Percentiles rank a stretch among this genome's conserved stretches.
These are phyloP conservation scores for Parasteatoda lunata DNA, from an alignment of 2,888 invertebrate genomes.

Conservation along the genomic window DNA sequence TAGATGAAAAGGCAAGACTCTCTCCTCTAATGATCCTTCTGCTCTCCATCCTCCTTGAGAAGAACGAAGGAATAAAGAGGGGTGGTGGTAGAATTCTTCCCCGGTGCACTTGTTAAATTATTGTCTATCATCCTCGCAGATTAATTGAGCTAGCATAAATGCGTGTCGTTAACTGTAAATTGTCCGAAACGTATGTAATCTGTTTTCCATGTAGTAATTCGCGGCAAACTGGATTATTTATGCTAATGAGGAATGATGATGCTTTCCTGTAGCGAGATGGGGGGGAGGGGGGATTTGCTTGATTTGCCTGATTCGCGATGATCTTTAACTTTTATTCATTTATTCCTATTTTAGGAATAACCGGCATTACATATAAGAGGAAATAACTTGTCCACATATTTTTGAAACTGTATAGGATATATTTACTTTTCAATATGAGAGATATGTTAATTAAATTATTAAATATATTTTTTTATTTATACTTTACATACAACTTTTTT, in stretches of 20 bases:
- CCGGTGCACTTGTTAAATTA: slow-evolving; percentile 55
- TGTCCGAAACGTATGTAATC: slow-evolving; percentile 66
- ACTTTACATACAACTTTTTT: too few species aligned
- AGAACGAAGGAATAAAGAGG: slow-evolving; percentile 28
- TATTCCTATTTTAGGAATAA: too few species aligned
- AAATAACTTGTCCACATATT: too few species aligned
- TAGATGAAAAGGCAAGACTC: slow-evolving; percentile 58
- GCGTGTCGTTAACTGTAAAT: slow-evolving; percentile 68
- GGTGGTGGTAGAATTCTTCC: slow-evolving; percentile 33
- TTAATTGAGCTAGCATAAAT: slow-evolving; percentile 67
- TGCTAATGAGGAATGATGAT: slow-evolving; percentile 62
- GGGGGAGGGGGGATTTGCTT: slow-evolving; percentile 9
- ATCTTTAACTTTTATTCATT: background rate
- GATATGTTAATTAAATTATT: too few species aligned
- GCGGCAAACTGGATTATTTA: slow-evolving; percentile 67
- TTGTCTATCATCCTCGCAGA: slow-evolving; percentile 61
- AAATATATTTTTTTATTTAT: too few species aligned
- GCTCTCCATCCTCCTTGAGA: slow-evolving; percentile 41
- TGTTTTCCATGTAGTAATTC: slow-evolving; percentile 66
- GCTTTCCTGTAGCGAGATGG: slow-evolving; percentile 7
- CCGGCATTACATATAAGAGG: too few species aligned
- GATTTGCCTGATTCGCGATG: background rate
- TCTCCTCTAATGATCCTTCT: slow-evolving; percentile 64
- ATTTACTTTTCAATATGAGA: too few species aligned
- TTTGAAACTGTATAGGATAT: too few species aligned